Base-by-base conservation (phyloP, 2,888 invertebrate genomes). In the Metopia argyrocephala region DNA sequence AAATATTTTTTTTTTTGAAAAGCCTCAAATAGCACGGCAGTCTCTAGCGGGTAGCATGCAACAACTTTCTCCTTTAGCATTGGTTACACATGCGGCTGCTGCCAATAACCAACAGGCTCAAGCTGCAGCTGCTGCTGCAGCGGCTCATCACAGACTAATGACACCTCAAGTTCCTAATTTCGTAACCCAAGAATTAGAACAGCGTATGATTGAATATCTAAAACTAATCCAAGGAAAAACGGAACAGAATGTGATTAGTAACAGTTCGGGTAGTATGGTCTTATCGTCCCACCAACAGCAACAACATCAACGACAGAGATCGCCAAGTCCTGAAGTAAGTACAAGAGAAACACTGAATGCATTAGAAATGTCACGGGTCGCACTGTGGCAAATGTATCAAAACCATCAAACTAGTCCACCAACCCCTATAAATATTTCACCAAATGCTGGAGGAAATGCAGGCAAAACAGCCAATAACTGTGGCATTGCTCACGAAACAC, bases 371-470 rank as follows among this genome's bases (percentile, higher is more conserved):
- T 94, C 95, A 1, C 93, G 96, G 76, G 92, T 96, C 84, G 94
- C 95, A 0, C 91, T 96, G 25, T 96, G 96, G 95, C 96, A 95
- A 83, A 92, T 96, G 86, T 96, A 95, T 91, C 94, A 94, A 89
- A 95, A 94, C 87, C 93, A 93, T n/a, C n/a, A n/a, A 89, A 92
- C 90, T 86, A 91, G 86, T 88, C 92, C 93, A 86, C 88, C 92
- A 88, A 83, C 91, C 84, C 85, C 89, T 84, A 87, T 90, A 84
- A 86, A 91, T 83, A 88, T 91, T 61, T 92, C 91, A 78, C 90
- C 91, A 54, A 90, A 87, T 59, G 86, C 86, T 45, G 75, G 69
- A 2, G 80, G 28, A 45, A 54, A 54, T 66, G 50, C 46, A 15
- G 56, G 48, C 15, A 54, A 52, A 45, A 21, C 56, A 25, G 46